Evolutionary conservation across 2,797 vertebrate species (phyloP), one percentile per base, ranked within the genome.

Genomic region (Monodelphis domestica): DNA sequence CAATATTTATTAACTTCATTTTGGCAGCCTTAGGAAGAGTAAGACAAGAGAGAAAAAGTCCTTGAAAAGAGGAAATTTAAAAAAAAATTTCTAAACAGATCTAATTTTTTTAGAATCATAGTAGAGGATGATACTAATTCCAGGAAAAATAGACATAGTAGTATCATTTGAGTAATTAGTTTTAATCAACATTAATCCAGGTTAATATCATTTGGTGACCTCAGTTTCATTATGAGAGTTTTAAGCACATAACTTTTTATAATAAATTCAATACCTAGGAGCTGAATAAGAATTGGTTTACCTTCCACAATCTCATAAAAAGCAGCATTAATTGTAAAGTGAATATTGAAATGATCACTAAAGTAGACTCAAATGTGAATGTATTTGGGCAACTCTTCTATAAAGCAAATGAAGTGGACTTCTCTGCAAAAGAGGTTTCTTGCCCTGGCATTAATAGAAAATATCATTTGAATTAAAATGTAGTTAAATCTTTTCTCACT

Each of bases 181-280:
- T 97, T 98, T 97, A 88, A 97, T 97, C 97, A 98, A 97, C 97
- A 97, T 98, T 98, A 98, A 97, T 97, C 97, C 95, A 94, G 97
- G 97, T 98, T 98, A 98, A 97, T 98, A 98, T 98, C 97, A 97
- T 97, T 97, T 97, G 98, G 98, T 98, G 97, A 95, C 94, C 97
- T 95, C 96, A 94, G 96, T 98, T 98, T 98, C 97, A 98, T 98
- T 98, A 98, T 93, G 96, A 93, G 97, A 98, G 96, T 97, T 98
- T 98, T 98, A 98, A 98, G 97, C 98, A 98, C 94, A 97, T 98
- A 98, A 98, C 97, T 98, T 98, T 98, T 98, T 98, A 98, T 98
- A 98, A 98, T 98, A 98, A 98, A 98, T 98, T 98, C 97, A 98
- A 97, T 98, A 98, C 96, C 97, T 97, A 96, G 97, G 97, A 98